Evolutionary conservation across 2,113 vertebrate species (phyloP).

Genomic region (Calidris pygmaea): DNA sequence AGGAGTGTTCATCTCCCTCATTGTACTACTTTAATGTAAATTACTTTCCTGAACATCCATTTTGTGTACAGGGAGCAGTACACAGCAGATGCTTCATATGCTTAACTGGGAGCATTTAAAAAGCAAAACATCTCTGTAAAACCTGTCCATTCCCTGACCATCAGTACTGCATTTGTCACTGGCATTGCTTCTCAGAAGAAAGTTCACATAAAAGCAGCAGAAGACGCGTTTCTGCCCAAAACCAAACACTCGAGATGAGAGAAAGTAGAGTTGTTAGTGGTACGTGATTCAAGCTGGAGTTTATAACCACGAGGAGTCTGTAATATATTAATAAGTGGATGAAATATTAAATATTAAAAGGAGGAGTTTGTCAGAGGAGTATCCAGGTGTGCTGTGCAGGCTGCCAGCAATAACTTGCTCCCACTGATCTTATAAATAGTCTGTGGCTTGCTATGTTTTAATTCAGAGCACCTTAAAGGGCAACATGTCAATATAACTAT

Average conservation of each 20-base stretch:
- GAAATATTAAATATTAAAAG: not conserved
- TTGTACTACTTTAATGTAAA: not conserved
- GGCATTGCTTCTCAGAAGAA: not conserved
- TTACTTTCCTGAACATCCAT: not conserved
- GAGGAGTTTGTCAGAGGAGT: not conserved
- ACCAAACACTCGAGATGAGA: not conserved
- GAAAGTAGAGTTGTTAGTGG: not conserved
- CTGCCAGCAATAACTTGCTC: not conserved
- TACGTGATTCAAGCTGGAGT: not conserved
- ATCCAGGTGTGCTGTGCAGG: not conserved
- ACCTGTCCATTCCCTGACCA: not conserved
- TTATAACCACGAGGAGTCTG: not conserved
- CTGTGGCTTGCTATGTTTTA: not conserved
- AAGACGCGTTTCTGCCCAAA: not conserved
- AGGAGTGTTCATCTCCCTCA: constrained; percentile 10
- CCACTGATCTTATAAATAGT: not conserved
- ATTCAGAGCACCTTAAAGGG: constrained; percentile 15
- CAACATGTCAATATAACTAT: not conserved
- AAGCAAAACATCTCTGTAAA: not conserved
- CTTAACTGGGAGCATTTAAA: not conserved
- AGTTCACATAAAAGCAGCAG: not conserved
- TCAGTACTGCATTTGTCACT: not conserved
- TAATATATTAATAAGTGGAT: not conserved
- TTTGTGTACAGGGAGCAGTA: not conserved
- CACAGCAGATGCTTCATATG: not conserved